phyloP scores from a whole-genome alignment of 2,113 vertebrate genomes.

The Bucco capensis region DNA sequence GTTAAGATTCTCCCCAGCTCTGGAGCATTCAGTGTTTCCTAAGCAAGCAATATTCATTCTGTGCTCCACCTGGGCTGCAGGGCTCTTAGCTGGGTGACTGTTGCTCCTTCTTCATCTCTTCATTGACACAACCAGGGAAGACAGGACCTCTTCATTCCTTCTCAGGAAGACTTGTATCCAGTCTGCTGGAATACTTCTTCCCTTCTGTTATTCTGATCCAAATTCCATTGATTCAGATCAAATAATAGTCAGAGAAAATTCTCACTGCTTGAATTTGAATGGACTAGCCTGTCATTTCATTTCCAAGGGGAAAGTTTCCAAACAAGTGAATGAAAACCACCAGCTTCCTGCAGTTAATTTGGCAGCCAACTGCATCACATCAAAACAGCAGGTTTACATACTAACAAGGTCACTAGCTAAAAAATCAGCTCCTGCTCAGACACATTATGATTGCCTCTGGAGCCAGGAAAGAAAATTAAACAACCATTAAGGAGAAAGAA shows the following conservation, averaged over 20 bases:
- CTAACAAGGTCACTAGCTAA: neutral
- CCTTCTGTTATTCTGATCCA: neutral
- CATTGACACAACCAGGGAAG: neutral
- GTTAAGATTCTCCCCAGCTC: rapidly evolving
- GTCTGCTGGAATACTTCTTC: neutral
- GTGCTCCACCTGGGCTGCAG: neutral
- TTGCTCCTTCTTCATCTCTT: neutral
- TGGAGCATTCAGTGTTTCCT: neutral
- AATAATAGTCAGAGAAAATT: neutral
- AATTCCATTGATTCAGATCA: neutral
- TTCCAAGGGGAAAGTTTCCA: neutral
- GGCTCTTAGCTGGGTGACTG: neutral
- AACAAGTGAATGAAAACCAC: neutral
- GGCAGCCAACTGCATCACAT: neutral
- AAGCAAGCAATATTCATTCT: neutral
- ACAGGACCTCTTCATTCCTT: neutral
- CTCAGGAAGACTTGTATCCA: neutral
- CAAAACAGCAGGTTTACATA: neutral
- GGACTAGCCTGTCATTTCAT: neutral
- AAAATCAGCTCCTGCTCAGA: neutral
- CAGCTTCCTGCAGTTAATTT: neutral
- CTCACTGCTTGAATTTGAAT: neutral
- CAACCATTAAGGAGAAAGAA: neutral
- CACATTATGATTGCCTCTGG: neutral
- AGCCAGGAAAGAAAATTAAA: neutral